Percentiles rank a stretch among this genome's conserved stretches.
phyloP scores from a whole-genome alignment of 2,888 invertebrate species.

The Pterostichus madidus region DNA sequence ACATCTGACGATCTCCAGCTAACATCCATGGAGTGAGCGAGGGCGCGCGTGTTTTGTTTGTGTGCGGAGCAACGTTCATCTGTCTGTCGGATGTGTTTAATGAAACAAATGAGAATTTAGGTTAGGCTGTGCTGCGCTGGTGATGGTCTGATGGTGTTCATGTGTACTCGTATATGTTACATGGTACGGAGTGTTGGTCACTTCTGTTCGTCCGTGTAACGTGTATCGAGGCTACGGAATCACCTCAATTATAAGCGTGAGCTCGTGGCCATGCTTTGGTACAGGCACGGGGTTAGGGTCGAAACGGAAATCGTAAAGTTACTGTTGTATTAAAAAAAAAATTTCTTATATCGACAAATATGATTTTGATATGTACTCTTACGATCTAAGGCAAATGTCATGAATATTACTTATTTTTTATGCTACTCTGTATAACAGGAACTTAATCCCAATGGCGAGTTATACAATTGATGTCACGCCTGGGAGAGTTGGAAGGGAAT shows the following conservation, averaged over 20 bases:
- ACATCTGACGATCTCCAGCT: conserved; percentile 14
- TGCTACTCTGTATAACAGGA: too few relatives aligned
- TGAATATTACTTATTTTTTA: too few relatives aligned
- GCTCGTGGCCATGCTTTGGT: neutral
- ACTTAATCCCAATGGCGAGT: too few relatives aligned
- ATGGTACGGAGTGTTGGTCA: neutral
- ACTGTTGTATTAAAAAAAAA: neutral
- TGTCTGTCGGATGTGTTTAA: conserved; percentile 52
- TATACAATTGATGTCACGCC: too few relatives aligned
- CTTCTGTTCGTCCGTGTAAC: conserved; percentile 45
- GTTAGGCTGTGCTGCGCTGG: conserved; percentile 38
- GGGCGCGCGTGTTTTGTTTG: conserved; percentile 37
- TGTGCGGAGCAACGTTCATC: conserved; percentile 30
- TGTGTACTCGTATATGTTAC: neutral
- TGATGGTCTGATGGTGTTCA: neutral
- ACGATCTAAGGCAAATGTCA: too few relatives aligned
- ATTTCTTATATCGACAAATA: too few relatives aligned
- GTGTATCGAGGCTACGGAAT: conserved; percentile 63
- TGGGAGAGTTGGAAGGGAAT: too few relatives aligned
- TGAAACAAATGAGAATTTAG: conserved; percentile 64
- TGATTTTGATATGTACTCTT: too few relatives aligned
- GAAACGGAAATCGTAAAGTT: neutral
- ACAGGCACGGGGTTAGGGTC: conserved; percentile 21
- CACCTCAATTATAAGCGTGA: conserved; percentile 59
- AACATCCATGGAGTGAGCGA: neutral